Evolutionary conservation across 2,113 vertebrate genomes (phyloP), one percentile per base, ranked within the genome.

Genomic region (Percina caprodes): DNA sequence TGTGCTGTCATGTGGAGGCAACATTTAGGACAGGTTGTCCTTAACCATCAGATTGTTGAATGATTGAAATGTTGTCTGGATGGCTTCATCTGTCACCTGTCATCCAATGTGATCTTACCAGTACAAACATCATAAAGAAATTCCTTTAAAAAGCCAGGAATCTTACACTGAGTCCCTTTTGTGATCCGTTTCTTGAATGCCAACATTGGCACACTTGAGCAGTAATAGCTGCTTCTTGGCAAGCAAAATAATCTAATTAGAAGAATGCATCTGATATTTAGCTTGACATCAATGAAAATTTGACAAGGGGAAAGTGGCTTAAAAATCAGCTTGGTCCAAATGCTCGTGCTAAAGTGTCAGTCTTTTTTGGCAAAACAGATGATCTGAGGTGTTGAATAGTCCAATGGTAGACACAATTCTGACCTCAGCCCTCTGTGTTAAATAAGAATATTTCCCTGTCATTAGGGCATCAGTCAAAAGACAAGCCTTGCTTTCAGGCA

Each of bases 281-380:
- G n/a, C 74, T 71, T 71, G 16, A 58, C 39, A 74, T 19, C 9
- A 39, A 69, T 23, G 49, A 60, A 60, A 73, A 49, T 19, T 62
- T 10, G 6, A n/a, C n/a, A 6, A 77, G 39, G 15, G 39, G 4
- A 26, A 13, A 30, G 48, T 75, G 45, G 59, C 51, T 84, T 80
- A 19, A 65, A 51, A 58, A 46, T n/a, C 39, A 48, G 35, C 39
- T 76, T n/a, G 15, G 5, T 68, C 54, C 24, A 39, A 39, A 39
- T 15, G 9, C 39, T 79, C 33, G 62, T 46, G 9, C 12, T 49
- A 5, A 33, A 26, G 46, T 45, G 30, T 56, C 33, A 33, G 63
- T 74, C 49, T 48, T 77, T 75, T 77, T 75, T 39, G 23, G 30
- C 39, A 62, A 62, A 76, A 33, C 21, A 55, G 33, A 69, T 51